phyloP scores from a whole-genome alignment of 2,797 vertebrate species.

The Onychomys torridus region DNA sequence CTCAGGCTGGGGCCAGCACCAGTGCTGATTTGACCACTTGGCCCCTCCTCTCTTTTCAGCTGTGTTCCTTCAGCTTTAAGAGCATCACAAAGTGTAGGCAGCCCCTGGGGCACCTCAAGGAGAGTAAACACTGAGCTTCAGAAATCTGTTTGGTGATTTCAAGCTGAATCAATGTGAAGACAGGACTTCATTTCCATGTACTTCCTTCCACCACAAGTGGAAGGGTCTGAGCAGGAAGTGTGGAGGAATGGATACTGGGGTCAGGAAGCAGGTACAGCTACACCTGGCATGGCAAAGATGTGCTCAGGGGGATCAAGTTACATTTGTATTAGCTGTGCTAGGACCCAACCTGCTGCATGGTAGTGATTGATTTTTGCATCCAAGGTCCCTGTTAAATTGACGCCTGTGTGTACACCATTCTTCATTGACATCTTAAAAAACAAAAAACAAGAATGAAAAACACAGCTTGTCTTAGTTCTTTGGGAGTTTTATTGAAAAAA shows the following conservation, averaged over 20 bases:
- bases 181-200: background rate
- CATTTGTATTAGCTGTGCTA: background rate
- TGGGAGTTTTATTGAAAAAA: background rate
- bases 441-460: background rate
- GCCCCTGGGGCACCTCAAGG: background rate
- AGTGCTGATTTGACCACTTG: background rate
- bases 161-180: background rate
- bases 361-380: background rate
- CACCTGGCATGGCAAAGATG: background rate
- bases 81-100: background rate
- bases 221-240: background rate
- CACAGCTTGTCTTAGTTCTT: background rate
- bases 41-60: background rate
- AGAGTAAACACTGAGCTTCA: background rate
- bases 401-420: background rate
- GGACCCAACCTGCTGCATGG: background rate
- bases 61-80: fast-evolving
- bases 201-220: background rate
- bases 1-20: background rate
- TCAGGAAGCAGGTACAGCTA: background rate
- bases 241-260: background rate
- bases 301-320: background rate
- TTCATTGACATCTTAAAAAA: background rate
- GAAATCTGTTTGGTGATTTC: background rate
- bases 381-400: background rate